Percentiles rank a stretch among this genome's conserved stretches.
Evolutionary conservation across 2,113 vertebrate species (phyloP).

Genomic region (Chaetodon trifascialis): DNA sequence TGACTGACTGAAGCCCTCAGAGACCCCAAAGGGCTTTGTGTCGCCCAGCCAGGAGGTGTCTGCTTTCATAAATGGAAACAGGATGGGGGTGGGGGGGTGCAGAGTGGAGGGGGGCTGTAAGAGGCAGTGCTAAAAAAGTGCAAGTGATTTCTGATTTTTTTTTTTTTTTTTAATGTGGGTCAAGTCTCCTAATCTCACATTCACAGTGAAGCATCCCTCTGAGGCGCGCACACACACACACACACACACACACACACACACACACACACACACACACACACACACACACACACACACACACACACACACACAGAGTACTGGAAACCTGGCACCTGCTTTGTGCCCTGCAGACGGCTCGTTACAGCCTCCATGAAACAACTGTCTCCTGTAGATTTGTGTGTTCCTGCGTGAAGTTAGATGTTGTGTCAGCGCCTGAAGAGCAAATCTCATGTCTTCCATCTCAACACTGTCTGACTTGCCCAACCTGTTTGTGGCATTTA

Average conservation of each 20-base stretch:
- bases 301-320: not conserved
- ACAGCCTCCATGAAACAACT: slow-evolving; percentile 28
- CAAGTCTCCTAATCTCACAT: not conserved
- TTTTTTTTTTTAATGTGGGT: not conserved
- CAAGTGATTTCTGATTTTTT: not conserved
- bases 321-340: slow-evolving; percentile 50
- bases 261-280: not conserved
- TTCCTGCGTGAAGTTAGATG: not conserved
- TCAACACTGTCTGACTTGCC: not conserved
- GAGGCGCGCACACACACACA: slow-evolving; percentile 7
- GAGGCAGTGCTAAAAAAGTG: not conserved
- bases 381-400: not conserved
- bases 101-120: not conserved
- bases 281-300: slow-evolving; percentile 7
- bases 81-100: not conserved
- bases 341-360: slow-evolving; percentile 39
- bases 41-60: slow-evolving; percentile 46
- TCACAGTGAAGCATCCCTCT: not conserved
- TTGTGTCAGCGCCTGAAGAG: no score
- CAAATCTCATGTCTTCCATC: not conserved
- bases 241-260: slow-evolving; percentile 10
- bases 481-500: no score
- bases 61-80: slow-evolving; percentile 70
- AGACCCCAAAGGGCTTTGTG: slow-evolving; percentile 58
- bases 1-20: slow-evolving; percentile 61